Conservation (phyloP, 35 echinoderm and acorn worm genomes). For the Diadema setosum region DNA sequence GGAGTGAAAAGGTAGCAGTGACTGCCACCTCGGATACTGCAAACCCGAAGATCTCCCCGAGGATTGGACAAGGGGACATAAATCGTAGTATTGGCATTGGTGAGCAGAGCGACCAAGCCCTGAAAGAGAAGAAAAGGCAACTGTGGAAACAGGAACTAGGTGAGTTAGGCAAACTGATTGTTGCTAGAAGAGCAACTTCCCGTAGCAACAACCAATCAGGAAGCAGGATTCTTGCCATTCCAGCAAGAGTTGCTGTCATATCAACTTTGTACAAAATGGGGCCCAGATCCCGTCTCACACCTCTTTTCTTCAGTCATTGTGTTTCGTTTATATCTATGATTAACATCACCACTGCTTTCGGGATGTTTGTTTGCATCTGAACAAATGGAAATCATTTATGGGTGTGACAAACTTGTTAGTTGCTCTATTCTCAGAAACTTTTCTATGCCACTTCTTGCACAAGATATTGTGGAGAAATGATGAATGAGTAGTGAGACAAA, state of each 20-base stretch:
- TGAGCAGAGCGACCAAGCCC: constrained; percentile 1
- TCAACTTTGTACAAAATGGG: not conserved
- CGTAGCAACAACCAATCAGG: not conserved
- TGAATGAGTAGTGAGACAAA: no score
- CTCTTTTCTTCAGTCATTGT: not conserved
- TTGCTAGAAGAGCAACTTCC: not conserved
- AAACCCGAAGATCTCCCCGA: not conserved
- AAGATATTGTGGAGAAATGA: no score
- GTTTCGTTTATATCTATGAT: not conserved
- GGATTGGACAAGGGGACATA: not conserved
- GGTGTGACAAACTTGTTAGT: no score
- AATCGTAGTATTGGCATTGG: not conserved
- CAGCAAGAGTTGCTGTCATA: not conserved
- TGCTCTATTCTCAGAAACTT: no score
- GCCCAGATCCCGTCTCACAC: not conserved
- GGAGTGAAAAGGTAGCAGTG: no score
- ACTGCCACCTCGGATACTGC: no score
- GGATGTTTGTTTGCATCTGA: no score
- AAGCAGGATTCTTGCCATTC: not conserved
- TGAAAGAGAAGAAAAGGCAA: constrained; percentile 49
- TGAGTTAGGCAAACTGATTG: constrained; percentile 7
- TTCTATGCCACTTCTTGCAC: no score
- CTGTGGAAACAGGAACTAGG: constrained; percentile 73
- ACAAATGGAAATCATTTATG: no score
- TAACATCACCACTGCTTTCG: not conserved